phyloP scores from a whole-genome alignment of 2,797 vertebrate genomes.

The Taenioides sp. region DNA sequence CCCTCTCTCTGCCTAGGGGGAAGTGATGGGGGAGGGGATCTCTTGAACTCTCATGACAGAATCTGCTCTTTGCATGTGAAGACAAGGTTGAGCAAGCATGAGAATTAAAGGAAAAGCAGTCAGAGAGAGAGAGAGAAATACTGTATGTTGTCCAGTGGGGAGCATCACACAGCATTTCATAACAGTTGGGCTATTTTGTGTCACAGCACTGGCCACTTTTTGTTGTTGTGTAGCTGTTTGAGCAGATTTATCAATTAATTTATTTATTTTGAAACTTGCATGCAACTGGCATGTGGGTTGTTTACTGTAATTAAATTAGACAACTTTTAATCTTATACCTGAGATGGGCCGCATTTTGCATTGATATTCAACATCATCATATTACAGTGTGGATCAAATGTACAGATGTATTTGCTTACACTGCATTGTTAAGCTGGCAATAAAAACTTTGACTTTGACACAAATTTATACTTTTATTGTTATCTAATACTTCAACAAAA shows the following conservation, averaged over 20 bases:
- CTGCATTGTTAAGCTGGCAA: neutral
- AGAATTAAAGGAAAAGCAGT: constrained; percentile 34
- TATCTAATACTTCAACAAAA: too few relatives aligned
- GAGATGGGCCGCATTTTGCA: neutral
- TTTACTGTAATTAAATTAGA: neutral
- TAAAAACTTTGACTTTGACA: neutral
- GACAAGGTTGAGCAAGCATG: constrained; percentile 57
- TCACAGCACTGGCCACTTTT: neutral
- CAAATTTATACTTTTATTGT: neutral
- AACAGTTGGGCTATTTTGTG: constrained; percentile 35
- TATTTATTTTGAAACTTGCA: neutral
- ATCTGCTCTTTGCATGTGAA: constrained; percentile 69
- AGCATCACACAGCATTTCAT: constrained; percentile 52
- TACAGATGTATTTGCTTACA: neutral
- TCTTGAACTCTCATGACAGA: constrained; percentile 61
- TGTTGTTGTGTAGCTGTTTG: neutral
- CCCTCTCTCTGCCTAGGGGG: constrained; percentile 51
- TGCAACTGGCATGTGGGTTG: neutral
- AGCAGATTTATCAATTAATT: neutral
- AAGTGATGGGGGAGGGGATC: constrained; percentile 69
- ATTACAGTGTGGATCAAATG: neutral
- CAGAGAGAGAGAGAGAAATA: constrained; percentile 22
- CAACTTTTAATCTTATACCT: neutral
- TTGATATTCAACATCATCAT: neutral
- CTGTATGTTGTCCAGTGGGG: constrained; percentile 52